Conservation (phyloP, 2,113 vertebrate species). For the Scartelaos histophorus region DNA sequence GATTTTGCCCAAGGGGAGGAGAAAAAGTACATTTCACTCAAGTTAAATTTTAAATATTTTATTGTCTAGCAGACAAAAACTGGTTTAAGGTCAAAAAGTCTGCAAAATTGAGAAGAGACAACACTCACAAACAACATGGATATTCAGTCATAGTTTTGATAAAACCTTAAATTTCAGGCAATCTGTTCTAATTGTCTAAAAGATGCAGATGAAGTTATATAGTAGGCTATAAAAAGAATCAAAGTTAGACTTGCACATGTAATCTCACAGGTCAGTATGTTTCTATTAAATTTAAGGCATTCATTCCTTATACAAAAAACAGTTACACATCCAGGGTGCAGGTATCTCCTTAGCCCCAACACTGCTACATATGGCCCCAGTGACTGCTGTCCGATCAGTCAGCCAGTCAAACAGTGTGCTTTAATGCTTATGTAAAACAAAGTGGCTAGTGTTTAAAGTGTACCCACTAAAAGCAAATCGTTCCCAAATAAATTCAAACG, state of each 20-base stretch:
- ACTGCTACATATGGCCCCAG: conserved; percentile 55
- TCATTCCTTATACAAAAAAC: conserved; percentile 24
- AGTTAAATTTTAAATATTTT: conserved; percentile 45
- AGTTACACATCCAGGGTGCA: conserved; percentile 31
- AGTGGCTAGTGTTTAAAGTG: conserved; percentile 60
- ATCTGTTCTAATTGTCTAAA: conserved; percentile 46
- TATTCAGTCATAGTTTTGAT: neutral
- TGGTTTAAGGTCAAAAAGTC: conserved; percentile 58
- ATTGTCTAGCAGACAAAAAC: conserved; percentile 75
- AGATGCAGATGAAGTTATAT: conserved; percentile 42
- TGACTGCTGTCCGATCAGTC: conserved; percentile 7
- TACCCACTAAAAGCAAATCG: conserved; percentile 35
- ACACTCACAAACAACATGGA: neutral
- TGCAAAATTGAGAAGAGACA: conserved; percentile 20
- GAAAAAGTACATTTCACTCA: neutral
- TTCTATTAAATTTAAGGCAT: conserved; percentile 55
- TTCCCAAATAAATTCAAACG: conserved; percentile 45
- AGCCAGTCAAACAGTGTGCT: conserved; percentile 24
- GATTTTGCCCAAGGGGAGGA: too few species aligned
- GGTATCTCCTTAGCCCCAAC: conserved; percentile 19
- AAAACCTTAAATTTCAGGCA: conserved; percentile 7
- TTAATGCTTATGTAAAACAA: conserved; percentile 54
- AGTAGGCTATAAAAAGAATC: conserved; percentile 33
- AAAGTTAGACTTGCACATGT: conserved; percentile 31
- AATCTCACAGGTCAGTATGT: conserved; percentile 20